Evolutionary conservation across 2,113 vertebrate species (phyloP), one percentile per base, ranked within the genome.

Genomic region (Melanotaenia duboulayi): DNA sequence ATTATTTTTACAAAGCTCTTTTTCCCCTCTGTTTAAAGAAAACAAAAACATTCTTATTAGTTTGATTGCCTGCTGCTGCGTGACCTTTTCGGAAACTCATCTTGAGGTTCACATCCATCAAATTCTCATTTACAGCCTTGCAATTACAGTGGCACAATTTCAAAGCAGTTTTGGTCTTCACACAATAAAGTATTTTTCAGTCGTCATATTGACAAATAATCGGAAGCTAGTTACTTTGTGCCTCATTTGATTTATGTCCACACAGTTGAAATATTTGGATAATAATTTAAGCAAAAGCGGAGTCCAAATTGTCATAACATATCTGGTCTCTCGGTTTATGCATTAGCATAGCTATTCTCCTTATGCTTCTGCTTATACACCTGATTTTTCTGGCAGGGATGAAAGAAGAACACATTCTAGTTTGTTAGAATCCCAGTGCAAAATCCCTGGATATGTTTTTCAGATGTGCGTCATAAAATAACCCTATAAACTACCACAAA

Each of bases 401-500:
- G 19, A 35, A 60, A 25, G 49, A 8, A 55, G 59, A 71, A 70
- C 42, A 37, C 51, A 52, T 61, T 54, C 65, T 4, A 11, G 28
- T 67, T 54, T 58, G 60, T 78, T 61, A 37, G 24, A 58, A 78
- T 73, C 76, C 71, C 52, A 20, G 37, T 73, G 65, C 7, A 10
- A 68, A 87, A 81, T 80, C 66, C 62, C 71, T 24, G 60, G 76
- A 84, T 82, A 60, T 74, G 65, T 83, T 85, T 90, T 81, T 87
- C 87, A 86, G 86, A 89, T 85, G 84, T 73, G 73, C 25, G n/a
- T 78, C 78, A 76, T 88, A 86, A 91, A 91, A 82, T 76, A 82
- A 74, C 63, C 66, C 71, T 58, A 67, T 88, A 85, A 88, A 88
- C 62, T 60, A 61, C 68, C 69, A 57, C 65, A 79, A 80, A 60